Evolutionary conservation across 2,888 invertebrate species (phyloP).

Genomic region (Arge pagana): DNA sequence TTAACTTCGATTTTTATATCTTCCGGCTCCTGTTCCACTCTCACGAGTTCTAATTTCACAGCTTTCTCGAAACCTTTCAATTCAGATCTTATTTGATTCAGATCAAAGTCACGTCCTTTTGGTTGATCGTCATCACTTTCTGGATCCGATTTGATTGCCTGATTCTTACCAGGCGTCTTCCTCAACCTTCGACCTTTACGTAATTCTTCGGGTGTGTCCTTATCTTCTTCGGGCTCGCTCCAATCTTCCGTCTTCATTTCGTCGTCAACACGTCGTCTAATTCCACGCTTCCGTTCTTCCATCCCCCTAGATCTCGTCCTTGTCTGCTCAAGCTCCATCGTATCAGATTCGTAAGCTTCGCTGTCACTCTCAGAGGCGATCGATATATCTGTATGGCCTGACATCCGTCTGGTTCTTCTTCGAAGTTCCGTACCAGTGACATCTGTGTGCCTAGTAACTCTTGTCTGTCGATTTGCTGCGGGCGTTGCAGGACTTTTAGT

Average conservation of each 20-base stretch:
- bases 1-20: conserved; percentile 44
- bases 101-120: conserved; percentile 78
- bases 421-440: conserved; percentile 40
- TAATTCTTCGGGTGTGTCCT: conserved; percentile 44
- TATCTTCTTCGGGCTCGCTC: conserved; percentile 49
- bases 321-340: conserved; percentile 50
- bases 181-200: conserved; percentile 54
- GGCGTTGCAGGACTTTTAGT: conserved; percentile 70
- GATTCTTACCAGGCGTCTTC: conserved; percentile 54
- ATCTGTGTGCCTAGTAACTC: conserved; percentile 53
- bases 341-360: conserved; percentile 61
- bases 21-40: conserved; percentile 59
- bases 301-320: conserved; percentile 36
- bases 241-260: conserved; percentile 57
- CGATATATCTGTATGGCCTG: conserved; percentile 65
- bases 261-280: conserved; percentile 56
- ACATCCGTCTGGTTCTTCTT: conserved; percentile 61
- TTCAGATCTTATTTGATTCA: conserved; percentile 84
- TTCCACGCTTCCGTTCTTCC: conserved; percentile 50
- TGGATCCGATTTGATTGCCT: conserved; percentile 57
- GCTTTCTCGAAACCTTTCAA: conserved; percentile 77
- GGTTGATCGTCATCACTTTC: conserved; percentile 62
- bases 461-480: conserved; percentile 56
- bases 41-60: conserved; percentile 59
- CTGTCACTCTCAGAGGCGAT: conserved; percentile 65